Evolutionary conservation across 2,797 vertebrate species (phyloP).

Genomic region (Sylvilagus floridanus): DNA sequence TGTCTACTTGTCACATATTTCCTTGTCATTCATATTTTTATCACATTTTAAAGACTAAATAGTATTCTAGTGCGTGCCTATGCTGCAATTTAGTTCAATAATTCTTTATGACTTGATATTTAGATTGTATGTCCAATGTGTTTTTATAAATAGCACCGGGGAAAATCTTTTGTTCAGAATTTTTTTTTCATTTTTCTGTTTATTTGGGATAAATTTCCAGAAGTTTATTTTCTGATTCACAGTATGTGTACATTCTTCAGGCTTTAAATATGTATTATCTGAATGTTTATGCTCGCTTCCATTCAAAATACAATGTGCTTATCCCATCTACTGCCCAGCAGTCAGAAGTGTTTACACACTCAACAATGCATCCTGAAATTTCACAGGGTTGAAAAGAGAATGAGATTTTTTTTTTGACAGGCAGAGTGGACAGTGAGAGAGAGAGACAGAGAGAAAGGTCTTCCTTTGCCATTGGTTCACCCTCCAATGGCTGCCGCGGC

Average conservation of each 20-base stretch:
- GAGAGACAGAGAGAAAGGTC: too few species aligned
- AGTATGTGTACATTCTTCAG: neutral
- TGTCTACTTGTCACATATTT: constrained; percentile 3
- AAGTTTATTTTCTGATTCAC: constrained; percentile 10
- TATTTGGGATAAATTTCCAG: neutral
- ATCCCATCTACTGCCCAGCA: neutral
- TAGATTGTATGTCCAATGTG: neutral
- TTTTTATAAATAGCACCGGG: neutral
- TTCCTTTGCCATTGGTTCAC: too few species aligned
- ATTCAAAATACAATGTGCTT: neutral
- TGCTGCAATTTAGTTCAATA: neutral
- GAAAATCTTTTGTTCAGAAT: neutral
- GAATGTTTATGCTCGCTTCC: neutral
- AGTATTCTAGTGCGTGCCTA: neutral
- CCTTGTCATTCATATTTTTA: neutral
- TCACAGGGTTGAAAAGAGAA: neutral
- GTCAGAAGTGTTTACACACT: neutral
- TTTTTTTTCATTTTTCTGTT: neutral
- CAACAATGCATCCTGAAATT: neutral
- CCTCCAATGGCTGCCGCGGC: too few species aligned
- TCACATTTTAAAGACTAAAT: neutral
- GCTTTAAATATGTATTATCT: constrained; percentile 8
- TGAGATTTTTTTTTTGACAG: too few species aligned
- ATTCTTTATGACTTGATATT: neutral
- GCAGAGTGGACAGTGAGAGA: too few species aligned